Evolutionary conservation across 2,888 invertebrate species (phyloP).

Genomic region (Allacma fusca): DNA sequence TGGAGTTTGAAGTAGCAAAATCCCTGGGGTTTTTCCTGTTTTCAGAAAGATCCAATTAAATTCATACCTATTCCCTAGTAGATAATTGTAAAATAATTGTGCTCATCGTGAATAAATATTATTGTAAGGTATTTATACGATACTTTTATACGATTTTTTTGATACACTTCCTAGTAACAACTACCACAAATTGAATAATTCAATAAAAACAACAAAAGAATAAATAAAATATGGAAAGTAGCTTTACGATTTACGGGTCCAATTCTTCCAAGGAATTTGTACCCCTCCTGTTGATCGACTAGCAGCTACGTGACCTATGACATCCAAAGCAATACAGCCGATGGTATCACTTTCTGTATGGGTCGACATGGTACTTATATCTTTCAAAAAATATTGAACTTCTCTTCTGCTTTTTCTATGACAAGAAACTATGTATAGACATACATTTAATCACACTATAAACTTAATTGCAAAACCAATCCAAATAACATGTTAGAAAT

Average conservation of each 20-base stretch:
- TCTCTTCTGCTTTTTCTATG: constrained; percentile 30
- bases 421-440: not conserved
- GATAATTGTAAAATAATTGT: too few species aligned
- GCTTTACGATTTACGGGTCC: constrained; percentile 76
- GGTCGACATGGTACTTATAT: not conserved
- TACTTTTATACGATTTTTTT: too few species aligned
- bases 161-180: not conserved
- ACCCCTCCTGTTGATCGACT: constrained; percentile 93
- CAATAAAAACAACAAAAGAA: too few species aligned
- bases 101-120: too few species aligned
- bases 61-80: not conserved
- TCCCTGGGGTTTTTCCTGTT: too few species aligned
- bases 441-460: not conserved
- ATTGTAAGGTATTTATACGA: too few species aligned
- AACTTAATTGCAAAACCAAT: constrained; percentile 11
- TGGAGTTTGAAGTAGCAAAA: too few species aligned
- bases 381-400: constrained; percentile 45
- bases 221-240: not conserved
- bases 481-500: too few species aligned
- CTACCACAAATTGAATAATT: constrained; percentile 13
- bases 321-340: constrained; percentile 78
- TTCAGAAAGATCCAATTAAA: constrained; percentile 26
- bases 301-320: constrained; percentile 80
- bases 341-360: constrained; percentile 74
- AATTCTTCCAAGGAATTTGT: constrained; percentile 90